Evolutionary conservation across 2,797 vertebrate species (phyloP).

Genomic region (Fistularia tabacaria): DNA sequence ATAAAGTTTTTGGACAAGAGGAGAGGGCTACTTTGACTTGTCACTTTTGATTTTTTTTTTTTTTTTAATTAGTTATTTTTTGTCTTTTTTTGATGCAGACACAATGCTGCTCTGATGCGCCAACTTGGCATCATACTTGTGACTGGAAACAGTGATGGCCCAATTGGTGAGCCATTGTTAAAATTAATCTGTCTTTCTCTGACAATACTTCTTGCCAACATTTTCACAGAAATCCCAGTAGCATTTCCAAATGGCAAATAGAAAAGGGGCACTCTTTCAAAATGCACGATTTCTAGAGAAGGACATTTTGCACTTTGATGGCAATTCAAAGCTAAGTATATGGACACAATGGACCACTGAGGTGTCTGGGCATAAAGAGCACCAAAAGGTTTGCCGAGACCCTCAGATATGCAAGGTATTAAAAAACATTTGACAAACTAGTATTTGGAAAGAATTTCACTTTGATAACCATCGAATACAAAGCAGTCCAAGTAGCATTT

Average conservation of each 20-base stretch:
- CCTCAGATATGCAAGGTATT: constrained; percentile 26
- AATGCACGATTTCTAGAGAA: constrained; percentile 36
- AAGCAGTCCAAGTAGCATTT: constrained; percentile 13
- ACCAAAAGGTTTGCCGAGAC: constrained; percentile 25
- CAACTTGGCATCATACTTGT: constrained; percentile 45
- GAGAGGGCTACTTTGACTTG: constrained; percentile 42
- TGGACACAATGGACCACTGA: constrained; percentile 23
- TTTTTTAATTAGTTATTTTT: too few species aligned
- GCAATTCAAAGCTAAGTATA: constrained; percentile 41
- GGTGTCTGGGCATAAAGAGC: constrained; percentile 32
- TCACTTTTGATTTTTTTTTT: constrained; percentile 8
- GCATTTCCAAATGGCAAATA: constrained; percentile 37
- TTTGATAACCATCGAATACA: constrained; percentile 18
- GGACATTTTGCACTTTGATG: constrained; percentile 44
- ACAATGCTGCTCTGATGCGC: constrained; percentile 29
- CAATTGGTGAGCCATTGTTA: constrained; percentile 43
- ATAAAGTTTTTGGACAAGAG: constrained; percentile 18
- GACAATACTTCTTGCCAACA: constrained; percentile 41
- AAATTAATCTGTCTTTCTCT: constrained; percentile 29
- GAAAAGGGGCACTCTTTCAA: constrained; percentile 30
- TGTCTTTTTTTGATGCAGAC: constrained; percentile 14
- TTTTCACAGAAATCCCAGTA: constrained; percentile 23
- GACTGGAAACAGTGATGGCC: constrained; percentile 43
- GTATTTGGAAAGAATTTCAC: constrained; percentile 20
- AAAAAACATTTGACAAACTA: constrained; percentile 29